Evolutionary conservation across 2,113 vertebrate genomes (phyloP).

Genomic region (Oxygymnocypris stewartii): DNA sequence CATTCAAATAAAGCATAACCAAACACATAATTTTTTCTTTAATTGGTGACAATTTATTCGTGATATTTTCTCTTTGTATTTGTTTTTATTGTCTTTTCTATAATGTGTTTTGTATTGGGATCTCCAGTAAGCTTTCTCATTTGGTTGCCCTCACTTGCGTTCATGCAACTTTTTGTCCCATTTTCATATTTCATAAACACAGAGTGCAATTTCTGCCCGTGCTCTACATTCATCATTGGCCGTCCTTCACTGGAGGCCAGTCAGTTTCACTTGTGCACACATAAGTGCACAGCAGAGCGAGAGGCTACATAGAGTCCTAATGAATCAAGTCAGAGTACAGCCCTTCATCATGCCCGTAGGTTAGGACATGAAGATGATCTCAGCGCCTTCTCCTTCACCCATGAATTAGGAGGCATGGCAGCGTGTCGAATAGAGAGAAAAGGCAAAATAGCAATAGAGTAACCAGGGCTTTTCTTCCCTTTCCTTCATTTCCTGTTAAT

Average conservation of each 20-base stretch:
- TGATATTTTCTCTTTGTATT: not conserved
- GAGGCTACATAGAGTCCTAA: constrained; percentile 40
- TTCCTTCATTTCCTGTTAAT: constrained; percentile 16
- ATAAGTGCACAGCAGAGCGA: constrained; percentile 41
- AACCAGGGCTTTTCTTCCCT: not conserved
- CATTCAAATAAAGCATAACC: no score
- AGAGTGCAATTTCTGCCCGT: not conserved
- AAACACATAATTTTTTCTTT: not conserved
- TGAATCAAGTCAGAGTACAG: constrained; percentile 37
- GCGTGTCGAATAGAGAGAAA: not conserved
- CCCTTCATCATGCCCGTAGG: constrained; percentile 33
- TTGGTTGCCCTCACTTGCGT: not conserved
- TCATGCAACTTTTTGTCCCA: constrained; percentile 6
- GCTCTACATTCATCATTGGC: constrained; percentile 27
- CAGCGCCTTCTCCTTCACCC: constrained; percentile 20
- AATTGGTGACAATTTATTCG: not conserved
- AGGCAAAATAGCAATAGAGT: not conserved
- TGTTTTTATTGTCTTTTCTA: not conserved
- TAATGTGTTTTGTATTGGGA: not conserved
- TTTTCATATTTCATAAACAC: not conserved
- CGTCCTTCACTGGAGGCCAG: constrained; percentile 42
- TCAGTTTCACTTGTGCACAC: constrained; percentile 39
- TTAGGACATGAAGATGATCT: constrained; percentile 28
- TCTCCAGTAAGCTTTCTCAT: not conserved
- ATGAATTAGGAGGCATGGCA: constrained; percentile 13